Evolutionary conservation across 2,113 vertebrate genomes (phyloP), one percentile per base, ranked within the genome.

Genomic region (Blennius ocellaris): DNA sequence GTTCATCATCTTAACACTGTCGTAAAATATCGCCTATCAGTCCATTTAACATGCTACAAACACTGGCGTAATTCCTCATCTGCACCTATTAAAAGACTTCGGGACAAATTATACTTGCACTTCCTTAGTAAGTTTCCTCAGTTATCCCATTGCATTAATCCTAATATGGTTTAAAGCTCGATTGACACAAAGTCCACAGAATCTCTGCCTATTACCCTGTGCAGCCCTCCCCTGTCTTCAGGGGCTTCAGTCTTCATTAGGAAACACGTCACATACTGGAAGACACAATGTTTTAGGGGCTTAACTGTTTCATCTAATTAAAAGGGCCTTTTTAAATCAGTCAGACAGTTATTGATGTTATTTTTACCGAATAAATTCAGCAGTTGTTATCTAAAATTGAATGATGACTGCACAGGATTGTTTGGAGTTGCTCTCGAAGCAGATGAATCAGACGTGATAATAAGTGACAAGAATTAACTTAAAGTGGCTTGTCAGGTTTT

Each of bases 121-220:
- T 39, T 40, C 47, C 37, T 62, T 21, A 37, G 38, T 66, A 60
- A 49, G 61, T 69, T 73, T 30, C 40, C 59, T 21, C 57, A 57
- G 61, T 61, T 53, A 80, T 80, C 62, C 67, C 58, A 75, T 82
- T 78, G 48, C 50, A 73, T 64, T 76, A 78, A 83, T 81, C 61
- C 41, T 15, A 55, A 71, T 53, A 65, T 76, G 68, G 52, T 66
- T 73, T 73, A 56, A 67, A 78, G 70, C 70, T 76, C 17, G 30
- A 72, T 59, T 78, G 80, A 62, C 68, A 70, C 14, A 62, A 81
- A 81, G 55, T 70, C 83, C 36, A 14, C 41, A 9, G 6, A 73
- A 76, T 80, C 70, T 80, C 47, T 60, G 56, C 45, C 64, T 74
- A 11, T 71, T 66, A 69, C 62, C 43, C 64, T 69, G 58, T 50